phyloP scores from a whole-genome alignment of 1,140 invertebrate species.

The Steinernema khuongi region DNA sequence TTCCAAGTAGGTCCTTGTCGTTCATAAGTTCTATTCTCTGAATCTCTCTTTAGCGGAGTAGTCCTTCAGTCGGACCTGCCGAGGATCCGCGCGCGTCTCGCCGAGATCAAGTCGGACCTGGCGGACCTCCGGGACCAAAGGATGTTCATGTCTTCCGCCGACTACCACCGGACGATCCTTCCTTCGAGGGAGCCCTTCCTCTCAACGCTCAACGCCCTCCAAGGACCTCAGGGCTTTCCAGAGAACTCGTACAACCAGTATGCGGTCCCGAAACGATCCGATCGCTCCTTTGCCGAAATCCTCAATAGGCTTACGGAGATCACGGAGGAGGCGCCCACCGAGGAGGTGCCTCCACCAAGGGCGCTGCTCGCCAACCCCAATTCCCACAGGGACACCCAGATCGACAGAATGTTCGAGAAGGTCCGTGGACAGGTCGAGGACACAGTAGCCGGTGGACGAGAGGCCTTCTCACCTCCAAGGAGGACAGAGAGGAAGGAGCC shows the following conservation, averaged over 20 bases:
- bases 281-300: conserved; percentile 1
- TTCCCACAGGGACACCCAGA: background rate
- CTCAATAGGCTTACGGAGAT: background rate
- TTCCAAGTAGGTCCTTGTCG: background rate
- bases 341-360: background rate
- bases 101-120: conserved; percentile 1
- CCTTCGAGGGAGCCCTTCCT: background rate
- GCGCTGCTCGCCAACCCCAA: background rate
- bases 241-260: background rate
- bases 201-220: background rate
- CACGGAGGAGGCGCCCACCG: background rate
- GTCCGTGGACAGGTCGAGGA: background rate
- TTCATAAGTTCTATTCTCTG: too few relatives aligned
- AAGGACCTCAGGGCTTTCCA: background rate
- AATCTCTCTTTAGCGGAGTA: background rate
- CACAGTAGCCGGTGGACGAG: background rate
- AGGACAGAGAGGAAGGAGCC: background rate
- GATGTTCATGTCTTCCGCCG: conserved; percentile 1
- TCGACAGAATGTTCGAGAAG: conserved; percentile 10
- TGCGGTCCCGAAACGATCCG: background rate
- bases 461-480: background rate
- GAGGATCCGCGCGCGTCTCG: background rate
- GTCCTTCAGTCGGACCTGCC: background rate
- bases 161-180: background rate
- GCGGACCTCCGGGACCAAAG: background rate